Evolutionary conservation across 2,113 vertebrate genomes (phyloP).

Genomic region (Synodontis membranacea): DNA sequence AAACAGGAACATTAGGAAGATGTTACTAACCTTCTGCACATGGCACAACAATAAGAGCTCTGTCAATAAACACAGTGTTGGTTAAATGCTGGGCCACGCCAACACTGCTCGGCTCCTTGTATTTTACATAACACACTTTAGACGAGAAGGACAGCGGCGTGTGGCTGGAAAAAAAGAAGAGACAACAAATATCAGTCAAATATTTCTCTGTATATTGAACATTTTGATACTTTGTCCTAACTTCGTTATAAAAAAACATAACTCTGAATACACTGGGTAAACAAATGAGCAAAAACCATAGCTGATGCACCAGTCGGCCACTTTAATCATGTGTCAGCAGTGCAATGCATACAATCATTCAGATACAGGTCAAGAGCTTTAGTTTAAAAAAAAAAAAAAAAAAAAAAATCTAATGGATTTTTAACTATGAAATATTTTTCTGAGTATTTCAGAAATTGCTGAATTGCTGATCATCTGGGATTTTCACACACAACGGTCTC

Average conservation of each 20-base stretch:
- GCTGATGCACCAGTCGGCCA: background rate
- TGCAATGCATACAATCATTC: background rate
- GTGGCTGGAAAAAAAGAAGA: constrained; percentile 80
- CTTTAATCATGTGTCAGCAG: background rate
- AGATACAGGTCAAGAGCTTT: background rate
- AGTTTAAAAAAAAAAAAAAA: too few relatives aligned
- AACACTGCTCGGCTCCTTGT: constrained; percentile 93
- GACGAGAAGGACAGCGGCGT: constrained; percentile 90
- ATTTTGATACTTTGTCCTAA: background rate
- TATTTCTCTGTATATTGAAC: background rate
- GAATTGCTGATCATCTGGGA: background rate
- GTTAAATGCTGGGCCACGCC: constrained; percentile 98
- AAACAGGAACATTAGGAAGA: background rate
- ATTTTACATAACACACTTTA: constrained; percentile 99
- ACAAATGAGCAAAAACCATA: background rate
- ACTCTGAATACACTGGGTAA: background rate
- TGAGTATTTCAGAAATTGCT: background rate
- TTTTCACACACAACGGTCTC: background rate
- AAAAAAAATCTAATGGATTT: too few relatives aligned
- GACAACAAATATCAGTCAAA: background rate
- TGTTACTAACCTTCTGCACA: constrained; percentile 96
- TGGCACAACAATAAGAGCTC: constrained; percentile 98
- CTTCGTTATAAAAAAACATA: background rate
- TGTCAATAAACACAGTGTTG: constrained; percentile 99
- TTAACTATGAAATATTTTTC: too few relatives aligned